Base-by-base conservation (phyloP, 2,888 invertebrate genomes). In the Sthenelais limicola region DNA sequence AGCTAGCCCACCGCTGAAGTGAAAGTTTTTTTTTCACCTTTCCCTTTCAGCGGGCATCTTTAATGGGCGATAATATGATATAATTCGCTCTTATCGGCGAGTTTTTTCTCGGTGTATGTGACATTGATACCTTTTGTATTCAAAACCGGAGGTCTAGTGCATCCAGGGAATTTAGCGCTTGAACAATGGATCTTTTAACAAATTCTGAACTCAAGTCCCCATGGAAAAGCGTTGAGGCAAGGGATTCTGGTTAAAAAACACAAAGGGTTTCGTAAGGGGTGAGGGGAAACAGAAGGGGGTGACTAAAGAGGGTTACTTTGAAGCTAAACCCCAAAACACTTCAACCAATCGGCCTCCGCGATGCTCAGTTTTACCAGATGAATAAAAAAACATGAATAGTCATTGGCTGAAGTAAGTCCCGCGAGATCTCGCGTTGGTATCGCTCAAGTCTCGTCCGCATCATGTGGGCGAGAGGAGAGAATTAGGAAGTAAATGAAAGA, bases 381-480 rank as follows among this genome's bases (percentile, higher is more conserved):
- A 56, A 9, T 12, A 56, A 56, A 56, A 56, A 18, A n/a, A 3
- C 56, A 56, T 56, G 62, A 62, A 62, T 62, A 62, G 62, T 62
- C 62, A 62, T 62, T 43, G n/a, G 35, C 21, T 35, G 21, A 62
- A 62, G 38, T 15, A 62, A n/a, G 18, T 24, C 12, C 52, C 24
- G 21, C 3, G 52, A 26, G 4, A 24, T 48, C 48, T 24, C 48
- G 9, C 9, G 48, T 24, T 24, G 48, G 24, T 3, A n/a, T 24
- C 52, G 28, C 3, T 30, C 52, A 52, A 21, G 32, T 33, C 30
- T 18, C 56, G 48, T 24, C 48, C 3, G 48, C 24, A n/a, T n/a
- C n/a, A n/a, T n/a, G n/a, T n/a, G n/a, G n/a, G n/a, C n/a, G n/a
- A n/a, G n/a, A n/a, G 21, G 48, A 24, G 21, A 24, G 56, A 56